These are phyloP conservation scores for Pelecanoides urinatrix DNA, from an alignment of 2,113 vertebrate species.

Conservation along the genomic window DNA sequence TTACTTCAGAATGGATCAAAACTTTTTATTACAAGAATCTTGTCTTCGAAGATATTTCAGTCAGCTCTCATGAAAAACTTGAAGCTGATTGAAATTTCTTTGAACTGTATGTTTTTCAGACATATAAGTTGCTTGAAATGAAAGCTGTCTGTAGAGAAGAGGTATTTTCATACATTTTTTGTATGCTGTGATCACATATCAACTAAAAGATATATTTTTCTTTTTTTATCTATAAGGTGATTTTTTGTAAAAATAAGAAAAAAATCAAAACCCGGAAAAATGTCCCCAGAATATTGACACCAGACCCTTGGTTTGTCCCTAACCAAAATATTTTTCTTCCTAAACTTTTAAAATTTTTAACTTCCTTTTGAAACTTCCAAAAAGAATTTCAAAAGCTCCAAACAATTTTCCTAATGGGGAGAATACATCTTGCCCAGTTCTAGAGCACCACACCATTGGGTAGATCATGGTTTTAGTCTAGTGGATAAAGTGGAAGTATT, in stretches of 20 bases:
- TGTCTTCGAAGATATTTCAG: not conserved
- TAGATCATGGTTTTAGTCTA: not conserved
- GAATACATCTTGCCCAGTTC: not conserved
- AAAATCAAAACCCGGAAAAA: not conserved
- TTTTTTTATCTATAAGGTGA: not conserved
- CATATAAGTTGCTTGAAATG: not conserved
- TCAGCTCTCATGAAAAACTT: not conserved
- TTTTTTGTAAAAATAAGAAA: not conserved
- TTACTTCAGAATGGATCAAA: not conserved
- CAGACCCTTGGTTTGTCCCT: not conserved
- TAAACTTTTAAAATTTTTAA: not conserved
- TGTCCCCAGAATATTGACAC: not conserved
- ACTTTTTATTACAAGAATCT: not conserved
- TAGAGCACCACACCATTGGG: accelerated
- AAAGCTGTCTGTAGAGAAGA: not conserved
- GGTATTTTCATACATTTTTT: not conserved
- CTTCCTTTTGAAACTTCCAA: not conserved
- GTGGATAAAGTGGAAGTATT: not conserved
- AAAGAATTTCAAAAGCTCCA: not conserved
- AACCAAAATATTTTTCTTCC: not conserved
- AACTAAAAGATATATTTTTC: not conserved
- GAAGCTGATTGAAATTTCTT: not conserved
- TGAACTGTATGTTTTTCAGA: not conserved
- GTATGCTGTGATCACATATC: not conserved
- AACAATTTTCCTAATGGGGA: not conserved